Conservation (phyloP, 2,797 vertebrate species). For the Aratinga solstitialis region DNA sequence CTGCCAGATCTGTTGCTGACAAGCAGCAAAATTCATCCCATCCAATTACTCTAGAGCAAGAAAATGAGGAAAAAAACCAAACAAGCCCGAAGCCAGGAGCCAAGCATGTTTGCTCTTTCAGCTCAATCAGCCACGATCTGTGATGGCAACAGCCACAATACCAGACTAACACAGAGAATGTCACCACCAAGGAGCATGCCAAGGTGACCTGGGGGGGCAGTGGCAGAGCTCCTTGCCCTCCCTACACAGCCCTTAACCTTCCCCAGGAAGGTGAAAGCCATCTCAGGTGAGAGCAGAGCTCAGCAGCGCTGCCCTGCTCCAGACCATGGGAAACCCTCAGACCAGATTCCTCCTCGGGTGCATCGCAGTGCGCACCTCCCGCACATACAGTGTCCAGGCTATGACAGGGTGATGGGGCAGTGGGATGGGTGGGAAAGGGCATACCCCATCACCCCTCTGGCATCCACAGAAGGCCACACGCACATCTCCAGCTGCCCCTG, state of each 20-base stretch:
- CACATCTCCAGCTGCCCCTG: not conserved
- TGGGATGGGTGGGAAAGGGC: fast-evolving
- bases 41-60: not conserved
- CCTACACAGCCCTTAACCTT: not conserved
- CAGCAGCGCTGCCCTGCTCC: not conserved
- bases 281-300: fast-evolving
- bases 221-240: not conserved
- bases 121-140: not conserved
- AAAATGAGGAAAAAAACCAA: not conserved
- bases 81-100: not conserved
- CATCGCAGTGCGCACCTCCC: fast-evolving
- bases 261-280: not conserved
- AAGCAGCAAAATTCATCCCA: not conserved
- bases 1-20: not conserved
- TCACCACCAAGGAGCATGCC: not conserved
- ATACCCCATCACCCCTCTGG: not conserved
- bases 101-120: not conserved
- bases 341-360: not conserved
- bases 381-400: not conserved
- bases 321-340: fast-evolving
- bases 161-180: not conserved
- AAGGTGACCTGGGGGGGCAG: conserved; percentile 52
- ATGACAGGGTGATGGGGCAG: not conserved
- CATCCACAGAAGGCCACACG: not conserved
- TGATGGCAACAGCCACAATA: not conserved